A percentile compares a stretch with the other conserved stretches of the same genome.
Evolutionary conservation across 2,113 vertebrate genomes (phyloP).

Genomic region (Myrmecophaga tridactyla): DNA sequence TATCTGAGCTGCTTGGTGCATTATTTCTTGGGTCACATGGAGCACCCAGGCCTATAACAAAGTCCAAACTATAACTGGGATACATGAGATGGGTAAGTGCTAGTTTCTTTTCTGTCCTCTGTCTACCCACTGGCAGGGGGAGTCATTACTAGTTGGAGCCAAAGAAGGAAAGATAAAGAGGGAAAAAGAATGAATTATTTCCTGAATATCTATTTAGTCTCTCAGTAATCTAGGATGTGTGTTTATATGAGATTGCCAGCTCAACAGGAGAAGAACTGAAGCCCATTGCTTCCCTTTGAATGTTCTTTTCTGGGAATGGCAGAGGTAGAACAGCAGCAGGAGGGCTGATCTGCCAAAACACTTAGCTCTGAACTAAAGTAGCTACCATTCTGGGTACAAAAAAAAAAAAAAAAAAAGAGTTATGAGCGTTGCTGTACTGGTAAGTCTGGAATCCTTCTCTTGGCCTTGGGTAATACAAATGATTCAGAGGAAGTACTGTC

Average conservation of each 20-base stretch:
- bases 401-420: neutral
- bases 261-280: neutral
- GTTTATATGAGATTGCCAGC: neutral
- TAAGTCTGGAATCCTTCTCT: constrained; percentile 38
- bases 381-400: neutral
- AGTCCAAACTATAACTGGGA: neutral
- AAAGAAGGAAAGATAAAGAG: constrained; percentile 21
- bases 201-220: neutral
- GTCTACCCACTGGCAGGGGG: constrained; percentile 25
- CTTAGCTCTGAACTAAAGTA: neutral
- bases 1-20: neutral
- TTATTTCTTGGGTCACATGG: neutral
- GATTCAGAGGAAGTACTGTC: constrained; percentile 57
- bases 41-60: neutral
- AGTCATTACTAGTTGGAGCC: neutral
- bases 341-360: neutral
- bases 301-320: neutral
- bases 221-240: neutral
- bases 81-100: neutral
- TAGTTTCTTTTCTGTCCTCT: neutral
- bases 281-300: neutral
- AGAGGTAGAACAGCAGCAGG: neutral
- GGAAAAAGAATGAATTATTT: neutral
- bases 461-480: neutral
- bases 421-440: neutral